Base-by-base conservation (phyloP, 2,888 invertebrate species). In the Dilophus febrilis region DNA sequence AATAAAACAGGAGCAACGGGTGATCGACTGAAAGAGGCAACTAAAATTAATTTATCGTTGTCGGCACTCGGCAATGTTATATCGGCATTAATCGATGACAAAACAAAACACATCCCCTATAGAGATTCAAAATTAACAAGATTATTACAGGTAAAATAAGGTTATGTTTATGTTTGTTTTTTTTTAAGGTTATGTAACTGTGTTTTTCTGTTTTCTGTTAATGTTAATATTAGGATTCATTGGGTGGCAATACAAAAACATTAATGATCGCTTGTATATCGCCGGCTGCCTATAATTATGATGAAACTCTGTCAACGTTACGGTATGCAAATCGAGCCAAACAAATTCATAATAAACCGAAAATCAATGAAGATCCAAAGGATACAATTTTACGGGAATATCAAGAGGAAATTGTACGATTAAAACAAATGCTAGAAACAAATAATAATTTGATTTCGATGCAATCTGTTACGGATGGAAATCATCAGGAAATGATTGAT, bases 41-140 rank as follows among this genome's bases (percentile, higher is more conserved):
- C 85, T 0, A 88, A 87, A 62, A 90, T 88, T 42, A 90, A 90
- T 64, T 59, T 90, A 37, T 86, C 85, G 1, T 62, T 90, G 22
- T 86, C 86, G 11, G 88, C 88, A 1, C 63, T 90, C 36, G 88
- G 85, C 3, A 90, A 90, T 57, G 88, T 90, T 0, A 90, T 90
- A 46, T 86, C 86, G 2, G 86, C 87, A 0, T 59, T 88, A 39
- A 87, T 79, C 35, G 87, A 79, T 64, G 84, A 74, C 44, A 86
- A 74, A 64, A 77, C 81, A 30, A 83, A 77, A 53, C 80, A 84
- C 55, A 72, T 81, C 33, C 84, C 83, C 0, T 85, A 80, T 59
- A 66, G 88, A 48, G 88, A 90, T 57, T 86, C 87, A 14, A 90
- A 88, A 57, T 64, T 90, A 2, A 87, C 86, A 0, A 61, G 86